Conservation (phyloP, 2,113 vertebrate species). For the Pomatostomus ruficeps region DNA sequence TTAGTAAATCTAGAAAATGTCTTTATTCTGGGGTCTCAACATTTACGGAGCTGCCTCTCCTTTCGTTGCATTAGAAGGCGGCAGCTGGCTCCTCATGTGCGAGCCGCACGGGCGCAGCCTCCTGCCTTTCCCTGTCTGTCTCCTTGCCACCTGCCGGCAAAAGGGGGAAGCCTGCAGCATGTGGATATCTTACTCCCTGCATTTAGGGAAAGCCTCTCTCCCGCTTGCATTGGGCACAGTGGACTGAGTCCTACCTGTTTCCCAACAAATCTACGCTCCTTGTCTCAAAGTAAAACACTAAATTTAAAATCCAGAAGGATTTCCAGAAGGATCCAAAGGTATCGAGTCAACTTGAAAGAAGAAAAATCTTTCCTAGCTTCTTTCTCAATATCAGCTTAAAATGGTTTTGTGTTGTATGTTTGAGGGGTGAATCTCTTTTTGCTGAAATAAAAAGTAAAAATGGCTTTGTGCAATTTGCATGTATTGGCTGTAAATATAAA, state of each 20-base stretch:
- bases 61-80: not conserved
- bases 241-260: not conserved
- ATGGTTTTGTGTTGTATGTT: not conserved
- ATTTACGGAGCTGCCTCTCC: not conserved
- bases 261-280: not conserved
- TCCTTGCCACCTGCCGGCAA: conserved; percentile 53
- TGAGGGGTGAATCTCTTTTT: not conserved
- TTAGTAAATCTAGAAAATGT: not conserved
- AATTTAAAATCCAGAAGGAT: not conserved
- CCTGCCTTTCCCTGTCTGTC: not conserved
- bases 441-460: not conserved
- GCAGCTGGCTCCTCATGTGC: not conserved
- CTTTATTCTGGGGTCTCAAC: not conserved
- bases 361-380: not conserved
- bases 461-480: not conserved
- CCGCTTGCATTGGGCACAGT: not conserved
- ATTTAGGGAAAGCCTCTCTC: not conserved
- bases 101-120: not conserved
- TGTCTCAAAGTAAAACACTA: not conserved
- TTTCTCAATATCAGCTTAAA: not conserved
- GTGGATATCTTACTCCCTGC: not conserved
- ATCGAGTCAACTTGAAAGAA: not conserved
- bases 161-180: not conserved
- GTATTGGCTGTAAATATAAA: not conserved
- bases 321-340: not conserved